A percentile compares a stretch with the other conserved stretches of the same genome.
Evolutionary conservation across 2,797 vertebrate genomes (phyloP).

Genomic region (Petrocephalus schoutedeni): DNA sequence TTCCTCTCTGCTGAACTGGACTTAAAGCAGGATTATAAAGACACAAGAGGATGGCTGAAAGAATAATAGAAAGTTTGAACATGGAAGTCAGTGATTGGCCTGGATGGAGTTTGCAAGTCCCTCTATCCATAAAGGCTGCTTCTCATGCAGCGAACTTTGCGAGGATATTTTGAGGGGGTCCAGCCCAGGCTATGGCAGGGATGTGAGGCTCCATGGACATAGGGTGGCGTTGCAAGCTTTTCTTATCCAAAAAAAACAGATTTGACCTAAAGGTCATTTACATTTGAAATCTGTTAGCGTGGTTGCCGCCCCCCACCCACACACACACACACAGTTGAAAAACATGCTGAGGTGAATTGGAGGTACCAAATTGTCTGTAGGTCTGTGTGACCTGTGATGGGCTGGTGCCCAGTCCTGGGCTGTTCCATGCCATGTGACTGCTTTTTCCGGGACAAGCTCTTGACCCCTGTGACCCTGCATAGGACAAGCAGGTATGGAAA

Average conservation of each 20-base stretch:
- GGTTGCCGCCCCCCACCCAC: background rate
- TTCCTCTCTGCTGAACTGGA: conserved; percentile 37
- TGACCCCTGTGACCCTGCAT: background rate
- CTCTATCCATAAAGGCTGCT: background rate
- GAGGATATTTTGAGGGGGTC: background rate
- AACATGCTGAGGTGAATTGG: background rate
- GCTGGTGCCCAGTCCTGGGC: background rate
- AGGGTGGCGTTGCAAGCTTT: background rate
- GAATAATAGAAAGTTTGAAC: conserved; percentile 57
- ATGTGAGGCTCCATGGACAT: background rate
- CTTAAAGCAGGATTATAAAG: conserved; percentile 47
- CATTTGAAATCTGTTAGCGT: background rate
- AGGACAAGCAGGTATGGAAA: background rate
- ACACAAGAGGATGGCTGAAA: conserved; percentile 56
- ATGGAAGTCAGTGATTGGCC: conserved; percentile 55
- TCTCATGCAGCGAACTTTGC: background rate
- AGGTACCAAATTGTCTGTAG: background rate
- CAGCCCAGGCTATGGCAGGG: background rate
- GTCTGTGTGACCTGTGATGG: background rate
- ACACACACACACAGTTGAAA: background rate
- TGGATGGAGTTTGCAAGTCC: conserved; percentile 53
- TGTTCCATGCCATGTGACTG: background rate
- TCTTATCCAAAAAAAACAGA: background rate
- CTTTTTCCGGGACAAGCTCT: background rate
- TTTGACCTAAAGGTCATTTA: background rate